Percentiles rank a stretch among this genome's conserved stretches.
phyloP scores from a whole-genome alignment of 2,888 invertebrate species.

The Dynastes hyllus region DNA sequence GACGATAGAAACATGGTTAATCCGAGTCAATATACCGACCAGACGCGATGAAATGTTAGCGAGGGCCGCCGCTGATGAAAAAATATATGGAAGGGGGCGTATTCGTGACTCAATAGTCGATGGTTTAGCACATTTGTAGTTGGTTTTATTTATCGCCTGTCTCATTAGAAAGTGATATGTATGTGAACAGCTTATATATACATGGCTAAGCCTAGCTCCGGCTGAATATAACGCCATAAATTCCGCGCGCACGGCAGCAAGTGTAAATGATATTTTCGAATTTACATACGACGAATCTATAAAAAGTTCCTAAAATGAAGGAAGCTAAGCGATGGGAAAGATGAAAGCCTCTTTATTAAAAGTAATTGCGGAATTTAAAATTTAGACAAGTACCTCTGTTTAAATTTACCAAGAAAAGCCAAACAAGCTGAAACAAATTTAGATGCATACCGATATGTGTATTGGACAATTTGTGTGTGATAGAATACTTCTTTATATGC shows the following conservation, averaged over 20 bases:
- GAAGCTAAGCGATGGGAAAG: not conserved
- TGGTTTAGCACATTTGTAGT: conserved; percentile 60
- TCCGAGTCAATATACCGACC: not conserved
- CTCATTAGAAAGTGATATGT: conserved; percentile 66
- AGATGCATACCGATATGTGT: too few species aligned
- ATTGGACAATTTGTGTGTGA: too few species aligned
- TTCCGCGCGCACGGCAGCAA: conserved; percentile 32
- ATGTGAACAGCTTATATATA: conserved; percentile 59
- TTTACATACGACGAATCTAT: conserved; percentile 28
- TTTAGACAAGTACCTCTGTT: too few species aligned
- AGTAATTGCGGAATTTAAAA: too few species aligned
- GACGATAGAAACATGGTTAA: not conserved
- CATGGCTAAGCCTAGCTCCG: not conserved
- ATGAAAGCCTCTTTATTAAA: too few species aligned
- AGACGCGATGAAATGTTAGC: conserved; percentile 19
- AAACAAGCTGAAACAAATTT: too few species aligned
- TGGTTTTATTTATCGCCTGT: conserved; percentile 64
- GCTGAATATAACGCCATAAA: conserved; percentile 18
- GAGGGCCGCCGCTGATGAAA: conserved; percentile 3
- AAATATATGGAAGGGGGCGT: conserved; percentile 50
- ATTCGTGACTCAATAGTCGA: conserved; percentile 59
- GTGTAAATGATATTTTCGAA: conserved; percentile 33
- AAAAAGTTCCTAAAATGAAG: conserved; percentile 1
- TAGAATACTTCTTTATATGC: too few species aligned
- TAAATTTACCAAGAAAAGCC: too few species aligned